Evolutionary conservation across 2,113 vertebrate species (phyloP).

Genomic region (Lathamus discolor): DNA sequence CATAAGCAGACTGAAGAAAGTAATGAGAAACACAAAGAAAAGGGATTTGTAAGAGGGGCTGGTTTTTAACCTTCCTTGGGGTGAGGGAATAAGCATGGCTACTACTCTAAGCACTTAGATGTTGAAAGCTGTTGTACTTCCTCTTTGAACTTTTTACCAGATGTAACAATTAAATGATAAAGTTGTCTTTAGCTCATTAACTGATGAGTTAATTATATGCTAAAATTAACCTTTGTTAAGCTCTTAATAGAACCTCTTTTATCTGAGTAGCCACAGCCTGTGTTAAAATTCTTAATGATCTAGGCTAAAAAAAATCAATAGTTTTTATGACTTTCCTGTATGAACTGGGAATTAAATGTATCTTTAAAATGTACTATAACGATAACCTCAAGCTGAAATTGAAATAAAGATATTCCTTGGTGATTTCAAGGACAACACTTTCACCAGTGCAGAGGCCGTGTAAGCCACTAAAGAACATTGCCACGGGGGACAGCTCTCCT

Average conservation of each 20-base stretch:
- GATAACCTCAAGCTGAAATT: slow-evolving; percentile 65
- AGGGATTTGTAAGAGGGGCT: slow-evolving; percentile 30
- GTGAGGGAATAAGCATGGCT: neutral
- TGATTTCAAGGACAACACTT: slow-evolving; percentile 62
- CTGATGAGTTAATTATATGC: slow-evolving; percentile 58
- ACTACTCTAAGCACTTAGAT: slow-evolving; percentile 36
- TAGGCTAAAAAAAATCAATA: slow-evolving; percentile 60
- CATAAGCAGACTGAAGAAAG: neutral
- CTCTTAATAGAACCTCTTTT: slow-evolving; percentile 57
- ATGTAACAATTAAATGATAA: slow-evolving; percentile 57
- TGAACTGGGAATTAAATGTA: slow-evolving; percentile 40
- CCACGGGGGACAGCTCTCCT: slow-evolving; percentile 34
- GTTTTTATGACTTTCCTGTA: slow-evolving; percentile 52
- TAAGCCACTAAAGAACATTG: slow-evolving; percentile 37
- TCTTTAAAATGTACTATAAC: slow-evolving; percentile 59
- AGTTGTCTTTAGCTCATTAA: slow-evolving; percentile 63
- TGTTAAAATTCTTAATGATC: slow-evolving; percentile 65
- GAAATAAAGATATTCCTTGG: slow-evolving; percentile 54
- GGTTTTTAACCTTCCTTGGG: slow-evolving; percentile 47
- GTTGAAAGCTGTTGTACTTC: slow-evolving; percentile 26
- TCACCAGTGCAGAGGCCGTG: slow-evolving; percentile 23
- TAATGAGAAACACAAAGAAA: slow-evolving; percentile 21
- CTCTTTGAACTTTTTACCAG: slow-evolving; percentile 62
- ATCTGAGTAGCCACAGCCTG: slow-evolving; percentile 38
- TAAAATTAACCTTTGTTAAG: slow-evolving; percentile 68